Conservation (phyloP, 2,113 vertebrate genomes). For the Amphiprion percula region DNA sequence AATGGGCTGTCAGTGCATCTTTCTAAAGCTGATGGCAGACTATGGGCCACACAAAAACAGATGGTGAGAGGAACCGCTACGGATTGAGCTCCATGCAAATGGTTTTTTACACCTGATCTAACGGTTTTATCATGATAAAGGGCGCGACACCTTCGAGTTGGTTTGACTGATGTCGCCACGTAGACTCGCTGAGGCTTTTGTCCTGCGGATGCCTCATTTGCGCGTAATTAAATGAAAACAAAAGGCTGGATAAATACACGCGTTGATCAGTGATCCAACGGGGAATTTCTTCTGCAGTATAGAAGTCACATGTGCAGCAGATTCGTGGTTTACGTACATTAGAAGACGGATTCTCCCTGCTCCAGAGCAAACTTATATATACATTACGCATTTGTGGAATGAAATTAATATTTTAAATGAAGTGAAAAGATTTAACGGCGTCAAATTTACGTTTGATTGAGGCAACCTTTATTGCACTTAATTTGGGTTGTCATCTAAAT, state of each 20-base stretch:
- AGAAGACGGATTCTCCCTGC: background rate
- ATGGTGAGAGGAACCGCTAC: conserved; percentile 30
- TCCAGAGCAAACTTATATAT: background rate
- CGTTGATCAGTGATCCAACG: conserved; percentile 54
- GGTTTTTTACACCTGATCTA: conserved; percentile 64
- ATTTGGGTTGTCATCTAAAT: background rate
- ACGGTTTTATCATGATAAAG: conserved; percentile 74
- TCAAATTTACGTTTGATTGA: background rate
- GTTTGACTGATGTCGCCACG: conserved; percentile 67
- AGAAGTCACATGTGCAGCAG: conserved; percentile 45
- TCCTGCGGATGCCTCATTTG: conserved; percentile 70
- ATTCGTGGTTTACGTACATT: conserved; percentile 50
- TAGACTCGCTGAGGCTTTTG: conserved; percentile 51
- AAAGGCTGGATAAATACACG: conserved; percentile 75
- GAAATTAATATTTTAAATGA: background rate
- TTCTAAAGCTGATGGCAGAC: background rate
- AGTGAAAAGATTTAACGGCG: background rate
- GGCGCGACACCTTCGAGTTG: conserved; percentile 33
- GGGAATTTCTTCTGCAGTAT: conserved; percentile 1
- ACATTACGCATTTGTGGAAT: background rate
- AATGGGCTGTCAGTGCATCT: too few relatives aligned
- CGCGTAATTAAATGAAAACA: conserved; percentile 80
- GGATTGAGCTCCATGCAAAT: conserved; percentile 65
- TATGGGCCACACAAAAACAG: conserved; percentile 20
- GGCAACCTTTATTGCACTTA: background rate